Conservation (phyloP, 2,113 vertebrate species). For the Narcine bancroftii region DNA sequence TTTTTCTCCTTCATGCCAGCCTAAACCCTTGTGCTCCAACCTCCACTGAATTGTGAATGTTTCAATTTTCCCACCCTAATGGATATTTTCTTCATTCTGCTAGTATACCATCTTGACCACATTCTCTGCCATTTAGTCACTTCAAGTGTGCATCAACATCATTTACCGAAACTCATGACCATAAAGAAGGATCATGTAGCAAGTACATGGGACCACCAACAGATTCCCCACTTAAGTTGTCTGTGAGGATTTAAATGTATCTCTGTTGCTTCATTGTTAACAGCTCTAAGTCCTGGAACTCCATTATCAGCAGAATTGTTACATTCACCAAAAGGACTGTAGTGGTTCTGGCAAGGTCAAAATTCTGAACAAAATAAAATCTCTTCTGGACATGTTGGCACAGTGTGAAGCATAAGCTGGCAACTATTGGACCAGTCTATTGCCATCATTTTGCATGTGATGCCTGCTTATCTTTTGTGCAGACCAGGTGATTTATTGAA, state of each 20-base stretch:
- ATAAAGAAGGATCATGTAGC: no score
- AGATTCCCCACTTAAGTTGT: no score
- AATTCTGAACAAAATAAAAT: no score
- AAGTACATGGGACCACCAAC: no score
- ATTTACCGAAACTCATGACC: no score
- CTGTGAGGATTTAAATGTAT: no score
- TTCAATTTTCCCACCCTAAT: not conserved
- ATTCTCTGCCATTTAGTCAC: not conserved
- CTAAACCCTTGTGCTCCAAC: not conserved
- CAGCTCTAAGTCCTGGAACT: no score
- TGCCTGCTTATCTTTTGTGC: not conserved
- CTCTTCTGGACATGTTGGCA: not conserved
- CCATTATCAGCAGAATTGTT: no score
- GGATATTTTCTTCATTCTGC: not conserved
- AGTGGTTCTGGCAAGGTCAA: no score
- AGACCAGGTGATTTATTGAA: not conserved
- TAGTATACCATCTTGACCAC: not conserved
- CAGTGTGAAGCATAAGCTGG: not conserved
- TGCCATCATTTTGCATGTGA: not conserved
- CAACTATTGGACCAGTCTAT: not conserved
- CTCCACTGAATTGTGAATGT: not conserved
- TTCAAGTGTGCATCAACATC: no score
- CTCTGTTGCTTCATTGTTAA: no score
- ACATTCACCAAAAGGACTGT: no score
- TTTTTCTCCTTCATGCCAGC: not conserved